These are phyloP conservation scores for Rhopalosiphum maidis DNA, from an alignment of 1,140 invertebrate genomes.

Conservation along the genomic window DNA sequence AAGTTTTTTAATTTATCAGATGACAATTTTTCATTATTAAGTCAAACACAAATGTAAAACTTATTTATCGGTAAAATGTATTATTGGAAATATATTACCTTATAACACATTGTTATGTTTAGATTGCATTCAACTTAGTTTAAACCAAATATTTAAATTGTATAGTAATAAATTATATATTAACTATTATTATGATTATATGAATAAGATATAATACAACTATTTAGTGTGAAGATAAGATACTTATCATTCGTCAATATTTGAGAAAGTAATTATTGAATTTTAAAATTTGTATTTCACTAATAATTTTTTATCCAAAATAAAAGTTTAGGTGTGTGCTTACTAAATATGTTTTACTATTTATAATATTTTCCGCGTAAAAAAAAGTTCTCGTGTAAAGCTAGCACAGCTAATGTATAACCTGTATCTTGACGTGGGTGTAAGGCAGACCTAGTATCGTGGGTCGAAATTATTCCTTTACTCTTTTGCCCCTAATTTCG, in stretches of 20 bases:
- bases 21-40: slow-evolving; percentile 34
- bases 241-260: too few relatives aligned
- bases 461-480: not conserved
- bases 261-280: too few relatives aligned
- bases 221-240: too few relatives aligned
- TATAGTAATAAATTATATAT: not conserved
- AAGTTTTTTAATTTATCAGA: slow-evolving; percentile 46
- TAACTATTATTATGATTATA: too few relatives aligned
- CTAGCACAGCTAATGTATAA: not conserved
- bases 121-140: not conserved
- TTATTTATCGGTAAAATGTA: not conserved
- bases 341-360: not conserved
- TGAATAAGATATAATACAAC: not conserved
- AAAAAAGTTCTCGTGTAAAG: not conserved
- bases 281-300: not conserved
- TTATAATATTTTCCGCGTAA: not conserved
- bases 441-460: not conserved
- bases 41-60: slow-evolving; percentile 7
- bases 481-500: not conserved
- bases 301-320: not conserved
- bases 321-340: not conserved
- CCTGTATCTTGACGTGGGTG: not conserved
- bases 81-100: not conserved
- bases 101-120: not conserved
- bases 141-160: not conserved